Base-by-base conservation (phyloP, 2,797 vertebrate genomes). In the Liparis tanakae region DNA sequence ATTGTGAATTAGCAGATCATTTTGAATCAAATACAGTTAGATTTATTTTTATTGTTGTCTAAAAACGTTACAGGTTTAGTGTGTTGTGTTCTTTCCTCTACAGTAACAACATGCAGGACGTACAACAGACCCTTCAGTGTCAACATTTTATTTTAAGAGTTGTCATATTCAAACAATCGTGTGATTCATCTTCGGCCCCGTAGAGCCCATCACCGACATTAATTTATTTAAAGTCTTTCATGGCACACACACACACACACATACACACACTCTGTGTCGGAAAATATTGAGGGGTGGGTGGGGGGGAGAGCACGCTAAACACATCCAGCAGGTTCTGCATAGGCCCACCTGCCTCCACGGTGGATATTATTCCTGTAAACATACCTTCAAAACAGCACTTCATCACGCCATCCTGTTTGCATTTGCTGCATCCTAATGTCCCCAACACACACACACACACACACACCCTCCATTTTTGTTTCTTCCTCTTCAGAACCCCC, bases 351-450 rank as follows among this genome's bases (percentile, higher is more conserved):
- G 81, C 78, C 51, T 22, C 73, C 72, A 68, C 75, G 70, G 67
- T 18, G 5, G 48, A 66, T 73, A 85, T 82, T 75, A 73, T 76
- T 77, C 68, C 76, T 85, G 71, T 88, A 88, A 90, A 87, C 67
- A 85, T 75, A 70, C 72, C 72, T 82, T 87, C 75, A 84, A 81
- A 81, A 62, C 64, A 74, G 61, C 43, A 72, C 84, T 69, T 75
- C 66, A 77, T 88, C 74, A 36, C 33, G 56, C 59, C 72, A 51
- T 50, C 69, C 66, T 78, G 72, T 81, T 68, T 74, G 54, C 44
- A 54, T 78, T 77, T 76, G n/a, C 81, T 70, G 67, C 79, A 67
- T 84, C 63, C 73, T 78, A 72, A 76, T 70, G 76, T 8, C n/a
- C 66, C 8, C 37, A 30, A 41, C 39, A 41, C 39, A 41, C 39